Evolutionary conservation across 2,113 vertebrate species (phyloP), one percentile per base, ranked within the genome.

Genomic region (Oncorhynchus kisutch): DNA sequence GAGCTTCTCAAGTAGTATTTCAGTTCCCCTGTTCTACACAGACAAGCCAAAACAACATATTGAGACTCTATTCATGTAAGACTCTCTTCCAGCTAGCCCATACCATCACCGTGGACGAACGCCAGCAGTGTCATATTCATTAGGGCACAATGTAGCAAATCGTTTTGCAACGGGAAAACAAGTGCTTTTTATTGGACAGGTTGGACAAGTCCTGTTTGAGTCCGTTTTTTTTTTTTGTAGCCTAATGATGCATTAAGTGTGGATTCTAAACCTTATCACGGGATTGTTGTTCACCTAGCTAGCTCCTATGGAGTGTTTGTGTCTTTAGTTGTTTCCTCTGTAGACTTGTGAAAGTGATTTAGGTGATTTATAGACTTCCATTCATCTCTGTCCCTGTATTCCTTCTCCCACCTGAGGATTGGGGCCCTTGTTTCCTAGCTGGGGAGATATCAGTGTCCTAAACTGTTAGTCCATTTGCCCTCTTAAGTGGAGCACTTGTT

Each of bases 361-460:
- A 39, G 34, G 7, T 39, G 34, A 39, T 57, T 57, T 16, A 3
- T 57, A 20, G 51, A 25, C 64, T 54, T 29, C 45, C 49, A 16
- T 66, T 18, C 14, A 64, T 27, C 59, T 64, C 74, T 73, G 48
- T 76, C 54, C 57, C 67, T 54, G 18, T 39, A 64, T 77, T 27
- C 67, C 49, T 73, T 45, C 62, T 9, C 29, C 11, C 25, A 12
- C 31, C 7, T 13, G 69, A 64, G 45, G 22, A 34, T 49, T 66
- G 62, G 62, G 70, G 12, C 1, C 39, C 39, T 39, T 39, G 51
- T 16, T 6, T 57, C 51, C 18, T 57, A 13, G 3, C 12, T 4
- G 18, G 13, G 5, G 51, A 13, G 18, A 57, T 57, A 20, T 20
- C 18, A 57, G 18, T 57, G 51, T 57, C 16, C 3, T 57, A 57